Evolutionary conservation across 2,113 vertebrate genomes (phyloP).

Genomic region (Oryzias curvinotus): DNA sequence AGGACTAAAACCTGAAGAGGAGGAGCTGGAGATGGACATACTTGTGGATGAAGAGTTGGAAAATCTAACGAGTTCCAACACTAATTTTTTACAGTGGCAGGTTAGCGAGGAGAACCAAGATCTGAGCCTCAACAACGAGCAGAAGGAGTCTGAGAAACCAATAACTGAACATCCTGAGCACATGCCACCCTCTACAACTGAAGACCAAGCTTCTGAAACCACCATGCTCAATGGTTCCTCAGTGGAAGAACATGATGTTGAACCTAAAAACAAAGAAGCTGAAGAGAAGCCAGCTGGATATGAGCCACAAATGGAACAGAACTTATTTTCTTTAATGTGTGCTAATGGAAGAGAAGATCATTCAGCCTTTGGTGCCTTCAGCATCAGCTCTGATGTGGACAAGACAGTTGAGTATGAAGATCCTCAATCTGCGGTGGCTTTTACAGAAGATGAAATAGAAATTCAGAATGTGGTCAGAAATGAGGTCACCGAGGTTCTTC

Average conservation of each 20-base stretch:
- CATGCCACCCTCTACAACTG: background rate
- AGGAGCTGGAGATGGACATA: slow-evolving; percentile 55
- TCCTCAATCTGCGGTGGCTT: slow-evolving; percentile 15
- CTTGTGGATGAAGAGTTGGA: slow-evolving; percentile 62
- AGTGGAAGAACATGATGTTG: background rate
- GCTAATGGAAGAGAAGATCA: slow-evolving; percentile 39
- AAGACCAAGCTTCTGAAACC: slow-evolving; percentile 5
- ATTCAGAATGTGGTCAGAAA: background rate
- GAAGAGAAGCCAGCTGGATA: slow-evolving; percentile 9
- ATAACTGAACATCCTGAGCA: background rate
- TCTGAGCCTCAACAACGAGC: background rate
- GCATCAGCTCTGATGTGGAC: slow-evolving; percentile 21
- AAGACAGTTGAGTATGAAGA: slow-evolving; percentile 21
- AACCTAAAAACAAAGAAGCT: slow-evolving; percentile 19
- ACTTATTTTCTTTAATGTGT: no score
- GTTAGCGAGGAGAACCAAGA: slow-evolving; percentile 4
- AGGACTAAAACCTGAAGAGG: slow-evolving; percentile 14
- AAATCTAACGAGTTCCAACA: slow-evolving; percentile 29
- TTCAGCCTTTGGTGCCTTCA: slow-evolving; percentile 1
- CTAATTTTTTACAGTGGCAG: slow-evolving; percentile 44
- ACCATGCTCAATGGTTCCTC: slow-evolving; percentile 4
- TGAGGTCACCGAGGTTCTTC: slow-evolving; percentile 1
- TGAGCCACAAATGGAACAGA: no score
- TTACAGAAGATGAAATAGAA: slow-evolving; percentile 13
- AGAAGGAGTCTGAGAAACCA: background rate